Percentiles rank a stretch among this genome's conserved stretches.
Evolutionary conservation across 1,140 invertebrate species (phyloP).

Genomic region (Diorhabda elongata): DNA sequence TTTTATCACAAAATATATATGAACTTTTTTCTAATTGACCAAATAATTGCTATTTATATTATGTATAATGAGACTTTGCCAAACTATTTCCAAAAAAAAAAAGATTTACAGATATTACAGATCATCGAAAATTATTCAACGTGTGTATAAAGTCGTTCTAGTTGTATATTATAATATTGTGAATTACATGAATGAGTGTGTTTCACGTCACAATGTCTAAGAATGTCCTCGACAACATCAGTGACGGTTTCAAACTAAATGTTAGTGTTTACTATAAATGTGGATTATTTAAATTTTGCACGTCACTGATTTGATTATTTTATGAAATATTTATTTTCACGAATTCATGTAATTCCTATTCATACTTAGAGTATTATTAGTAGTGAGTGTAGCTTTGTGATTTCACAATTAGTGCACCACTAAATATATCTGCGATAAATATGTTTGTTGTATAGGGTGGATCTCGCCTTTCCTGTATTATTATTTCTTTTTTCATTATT

Average conservation of each 20-base stretch:
- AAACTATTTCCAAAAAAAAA: not conserved
- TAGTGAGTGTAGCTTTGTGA: constrained; percentile 28
- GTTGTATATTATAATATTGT: constrained; percentile 33
- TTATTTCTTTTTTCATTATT: constrained; percentile 5
- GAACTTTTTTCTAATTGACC: not conserved
- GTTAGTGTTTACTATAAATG: too few species aligned
- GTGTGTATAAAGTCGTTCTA: constrained; percentile 40
- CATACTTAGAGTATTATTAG: constrained; percentile 17
- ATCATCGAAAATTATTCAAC: constrained; percentile 17
- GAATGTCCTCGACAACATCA: too few species aligned
- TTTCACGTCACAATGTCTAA: too few species aligned
- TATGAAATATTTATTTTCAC: constrained; percentile 17
- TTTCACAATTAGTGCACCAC: constrained; percentile 34
- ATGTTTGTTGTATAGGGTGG: constrained; percentile 20
- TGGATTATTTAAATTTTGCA: too few species aligned
- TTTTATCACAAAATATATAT: not conserved
- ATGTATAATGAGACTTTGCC: not conserved
- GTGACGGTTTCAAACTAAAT: too few species aligned
- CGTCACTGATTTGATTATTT: too few species aligned
- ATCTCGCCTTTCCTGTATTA: not conserved
- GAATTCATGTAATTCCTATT: constrained; percentile 22
- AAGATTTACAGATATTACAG: not conserved
- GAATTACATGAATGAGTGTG: too few species aligned
- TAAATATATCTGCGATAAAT: constrained; percentile 27
- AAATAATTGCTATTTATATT: not conserved